Base-by-base conservation (phyloP, 2,888 invertebrate species). In the Meloe dianella region DNA sequence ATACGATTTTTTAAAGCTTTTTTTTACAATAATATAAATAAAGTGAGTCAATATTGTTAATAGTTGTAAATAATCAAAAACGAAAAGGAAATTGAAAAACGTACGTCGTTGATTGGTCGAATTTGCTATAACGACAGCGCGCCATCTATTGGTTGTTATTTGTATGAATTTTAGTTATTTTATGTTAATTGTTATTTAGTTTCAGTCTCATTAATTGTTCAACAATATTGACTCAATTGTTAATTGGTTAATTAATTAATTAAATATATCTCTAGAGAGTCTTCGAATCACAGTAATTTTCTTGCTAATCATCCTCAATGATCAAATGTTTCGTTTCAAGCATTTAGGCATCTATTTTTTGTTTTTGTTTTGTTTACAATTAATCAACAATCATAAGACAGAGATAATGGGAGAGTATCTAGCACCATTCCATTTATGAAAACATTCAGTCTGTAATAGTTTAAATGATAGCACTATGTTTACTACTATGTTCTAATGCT, bases 401-500 rank as follows among this genome's bases (percentile, higher is more conserved):
- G 38, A 65, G 24, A 59, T 51, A 35, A 57, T 63, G 30, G 29
- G 41, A 41, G 41, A 73, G 65, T 69, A 51, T 67, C 73, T 74
- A 75, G 72, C 74, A 75, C 73, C 75, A 74, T 70, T 72, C 66
- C 72, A 71, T 72, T 71, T 72, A 74, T 69, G 69, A 71, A 72
- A 66, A 35, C 57, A 22, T 47, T 17, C 62, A 32, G 24, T 47
- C 27, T 24, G 67, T 69, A 73, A 66, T 69, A 73, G 65, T 71
- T 85, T 81, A 89, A 78, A 89, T 88, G 76, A 85, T 90, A 70
- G 90, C 89, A 61, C 91, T 91, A 77, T 93, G 93, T 75, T 93
- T 91, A 79, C 93, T 93, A 76, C 94, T 94, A 84, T 95, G 94
- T 80, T 95, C 94, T 35, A 95, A 86, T 17, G 95, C 95, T 30